Conservation (phyloP, 92 coral and sea anemone species). For the Zoanthus gigantus region DNA sequence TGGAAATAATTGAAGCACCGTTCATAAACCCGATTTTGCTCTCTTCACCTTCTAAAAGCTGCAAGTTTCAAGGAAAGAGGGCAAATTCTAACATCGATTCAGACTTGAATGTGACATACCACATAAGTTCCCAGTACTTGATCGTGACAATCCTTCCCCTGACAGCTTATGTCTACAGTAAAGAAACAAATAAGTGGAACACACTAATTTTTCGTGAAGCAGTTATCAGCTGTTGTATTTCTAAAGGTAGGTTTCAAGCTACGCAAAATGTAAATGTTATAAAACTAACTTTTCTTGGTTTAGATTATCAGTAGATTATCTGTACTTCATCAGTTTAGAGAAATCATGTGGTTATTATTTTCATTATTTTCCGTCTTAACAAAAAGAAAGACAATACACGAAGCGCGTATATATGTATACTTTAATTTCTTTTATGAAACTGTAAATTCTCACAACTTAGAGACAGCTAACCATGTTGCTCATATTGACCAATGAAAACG, state of each 20-base stretch:
- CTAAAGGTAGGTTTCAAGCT: constrained; percentile 13
- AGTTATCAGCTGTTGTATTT: constrained; percentile 32
- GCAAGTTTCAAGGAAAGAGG: neutral
- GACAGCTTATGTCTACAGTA: constrained; percentile 27
- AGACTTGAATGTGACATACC: neutral
- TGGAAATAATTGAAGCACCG: neutral
- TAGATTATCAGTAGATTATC: no score
- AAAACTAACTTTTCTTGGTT: no score
- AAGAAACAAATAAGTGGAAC: constrained; percentile 13
- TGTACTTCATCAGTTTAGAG: no score
- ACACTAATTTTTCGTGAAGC: constrained; percentile 19
- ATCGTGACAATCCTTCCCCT: constrained; percentile 21
- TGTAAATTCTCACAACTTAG: no score
- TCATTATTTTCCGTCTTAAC: no score
- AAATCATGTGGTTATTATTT: no score
- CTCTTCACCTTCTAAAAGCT: neutral
- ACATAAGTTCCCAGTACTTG: constrained; percentile 1
- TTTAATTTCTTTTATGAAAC: no score
- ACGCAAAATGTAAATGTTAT: neutral
- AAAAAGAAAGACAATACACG: no score
- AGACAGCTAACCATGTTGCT: no score
- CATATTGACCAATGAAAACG: no score
- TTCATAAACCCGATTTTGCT: constrained; percentile 22
- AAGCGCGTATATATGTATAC: no score
- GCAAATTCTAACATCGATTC: neutral